Base-by-base conservation (phyloP, 92 coral and sea anemone species). In the Parazoanthus darwini region DNA sequence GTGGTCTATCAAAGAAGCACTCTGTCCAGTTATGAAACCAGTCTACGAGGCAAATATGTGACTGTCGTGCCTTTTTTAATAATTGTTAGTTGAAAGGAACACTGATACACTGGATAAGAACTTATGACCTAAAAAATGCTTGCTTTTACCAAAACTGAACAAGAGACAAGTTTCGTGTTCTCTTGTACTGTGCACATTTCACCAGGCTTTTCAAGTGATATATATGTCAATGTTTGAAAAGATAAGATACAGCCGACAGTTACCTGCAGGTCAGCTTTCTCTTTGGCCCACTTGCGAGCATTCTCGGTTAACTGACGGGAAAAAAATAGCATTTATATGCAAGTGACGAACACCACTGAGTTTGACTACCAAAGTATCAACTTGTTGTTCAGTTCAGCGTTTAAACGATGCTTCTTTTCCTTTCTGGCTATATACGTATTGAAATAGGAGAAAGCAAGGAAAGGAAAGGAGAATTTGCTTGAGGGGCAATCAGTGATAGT, bases 241-340 rank as follows among this genome's bases (percentile, higher is more conserved):
- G 77, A 84, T 10, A 68, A 29, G 14, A 26, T 23, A 43, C 14
- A 42, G 23, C 14, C 10, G 35, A 67, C 1, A 15, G 14, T 73
- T 38, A 93, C 99, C 98, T 96, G 99, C 20, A 96, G 63, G 7
- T 92, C 95, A 6, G 98, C 95, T 90, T 96, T 95, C 76, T 96
- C 99, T 88, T 93, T 95, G 6, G 99, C 99, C 99, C 99, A 96
- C 56, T 92, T 91, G 56, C 99, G 89, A 63, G 96, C 94, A 88
- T 92, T 96, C 29, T 96, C 96, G 77, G 95, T 90, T 84, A 96
- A 82, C 96, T 96, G 79, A 4, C 82, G 79, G 82, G 78, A 37
- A 39, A 68, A 86, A 44, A 66, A 37, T 9, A 11, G 18, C 6
- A 22, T 35, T 39, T 14, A 54, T 54, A 68, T 59, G 6, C 43